Base-by-base conservation (phyloP, 2,113 vertebrate species). In the Myodes glareolus region DNA sequence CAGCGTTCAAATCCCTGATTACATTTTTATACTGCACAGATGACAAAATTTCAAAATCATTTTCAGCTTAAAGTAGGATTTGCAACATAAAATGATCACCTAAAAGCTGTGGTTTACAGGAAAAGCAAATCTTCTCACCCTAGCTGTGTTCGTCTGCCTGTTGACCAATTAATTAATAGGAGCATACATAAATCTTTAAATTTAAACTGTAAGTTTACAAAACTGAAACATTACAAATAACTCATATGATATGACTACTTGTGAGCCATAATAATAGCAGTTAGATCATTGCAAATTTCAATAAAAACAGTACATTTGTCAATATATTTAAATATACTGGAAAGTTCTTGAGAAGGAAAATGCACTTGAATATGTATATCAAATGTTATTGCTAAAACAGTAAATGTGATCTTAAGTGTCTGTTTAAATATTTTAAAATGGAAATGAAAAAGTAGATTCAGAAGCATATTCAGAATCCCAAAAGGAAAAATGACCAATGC, bases 1-100 rank as follows among this genome's bases (percentile, higher is more conserved):
- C 73, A 96, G 96, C 93, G 65, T 96, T 90, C 94, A 95, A 95
- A 95, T 97, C 88, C 52, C 16, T 90, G n/a, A 94, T 81, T 93
- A 63, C 86, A 96, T 95, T 95, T 94, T 97, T 73, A 82, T 36
- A 61, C 91, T 87, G 88, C 58, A 95, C 86, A 90, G 96, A 92
- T 75, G 92, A 93, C 33, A 92, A 96, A 96, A 94, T 94, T 96
- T 75, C 78, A 72, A 91, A 97, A 94, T 68, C 25, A 16, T 95
- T 97, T 97, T 82, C 78, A 78, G 85, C 91, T 61, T 31, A 75
- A 90, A 94, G 93, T 39, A 55, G 82, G 78, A 92, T 94, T 92
- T 90, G 72, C 82, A 84, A 95, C 96, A 95, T 94, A 89, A 92
- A 95, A 96, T 89, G 21, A 68, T 67, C 88, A 82, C 27, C 88